Evolutionary conservation across 2,113 vertebrate genomes (phyloP), one percentile per base, ranked within the genome.

Genomic region (Chionomys nivalis): DNA sequence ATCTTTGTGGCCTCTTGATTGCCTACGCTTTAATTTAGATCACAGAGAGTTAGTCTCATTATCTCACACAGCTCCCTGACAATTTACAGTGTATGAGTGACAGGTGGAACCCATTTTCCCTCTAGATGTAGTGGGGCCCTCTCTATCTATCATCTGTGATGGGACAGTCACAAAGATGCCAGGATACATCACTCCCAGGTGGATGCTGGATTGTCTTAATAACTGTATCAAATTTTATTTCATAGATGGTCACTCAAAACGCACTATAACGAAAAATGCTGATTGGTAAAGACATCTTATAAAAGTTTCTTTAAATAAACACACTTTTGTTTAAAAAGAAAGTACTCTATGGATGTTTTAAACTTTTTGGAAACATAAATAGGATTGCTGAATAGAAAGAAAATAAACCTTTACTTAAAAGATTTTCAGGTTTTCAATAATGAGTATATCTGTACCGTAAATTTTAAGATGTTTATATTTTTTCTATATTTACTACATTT

Each of bases 281-380:
- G 81, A 73, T 77, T 21, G 47, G 89, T 44, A 92, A 86, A 90
- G 12, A 86, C 39, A 72, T 66, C 63, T 88, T 93, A 58, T 61
- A 63, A 58, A 68, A 65, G 11, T 47, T 70, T 83, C 82, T 11
- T 87, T 70, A 78, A 90, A 61, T 36, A 65, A 92, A 47, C 2
- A 88, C 44, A 78, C 0, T 49, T 70, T 77, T 87, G 55, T 82
- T 79, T 3, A 79, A 87, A 93, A 58, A 13, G 12, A 26, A 58
- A 82, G 68, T 9, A 31, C 14, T 79, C 70, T 89, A 17, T 33
- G 70, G 19, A 49, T 39, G 44, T 19, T 73, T 91, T 78, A 87
- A 94, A 91, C 26, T 91, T 77, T 73, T 28, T n/a, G 13, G 42
- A 33, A 33, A 86, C 42, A 85, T 28, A 47, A 86, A 6, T 85